A percentile compares a stretch with the other conserved stretches of the same genome.
Evolutionary conservation across 2,888 invertebrate species (phyloP).

Genomic region (Hololepta plana): DNA sequence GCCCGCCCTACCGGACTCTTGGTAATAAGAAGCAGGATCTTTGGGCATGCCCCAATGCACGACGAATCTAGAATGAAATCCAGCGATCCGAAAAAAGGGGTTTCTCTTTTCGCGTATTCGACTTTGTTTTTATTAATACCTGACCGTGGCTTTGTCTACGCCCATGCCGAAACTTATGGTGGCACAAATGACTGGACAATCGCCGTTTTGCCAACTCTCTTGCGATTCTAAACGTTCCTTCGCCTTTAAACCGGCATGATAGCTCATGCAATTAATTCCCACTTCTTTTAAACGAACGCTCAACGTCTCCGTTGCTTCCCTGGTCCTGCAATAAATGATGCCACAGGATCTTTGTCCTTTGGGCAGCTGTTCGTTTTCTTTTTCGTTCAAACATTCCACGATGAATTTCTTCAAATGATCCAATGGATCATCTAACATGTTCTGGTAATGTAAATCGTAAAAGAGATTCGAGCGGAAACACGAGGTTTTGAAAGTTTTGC

Average conservation of each 20-base stretch:
- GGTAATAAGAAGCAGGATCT: constrained; percentile 88
- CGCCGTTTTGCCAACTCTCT: constrained; percentile 82
- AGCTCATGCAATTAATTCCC: constrained; percentile 63
- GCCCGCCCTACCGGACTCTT: constrained; percentile 93
- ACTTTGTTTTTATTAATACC: constrained; percentile 28
- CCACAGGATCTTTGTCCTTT: constrained; percentile 43
- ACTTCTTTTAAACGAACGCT: constrained; percentile 54
- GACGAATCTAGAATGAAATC: constrained; percentile 50
- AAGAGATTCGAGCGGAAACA: constrained; percentile 85
- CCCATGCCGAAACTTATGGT: constrained; percentile 99
- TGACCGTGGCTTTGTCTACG: constrained; percentile 87
- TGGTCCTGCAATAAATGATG: constrained; percentile 88
- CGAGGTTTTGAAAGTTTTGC: constrained; percentile 52
- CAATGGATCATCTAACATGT: constrained; percentile 63
- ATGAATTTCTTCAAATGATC: constrained; percentile 64
- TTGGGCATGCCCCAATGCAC: constrained; percentile 94
- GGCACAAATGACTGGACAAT: constrained; percentile 79
- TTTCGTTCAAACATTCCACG: constrained; percentile 40
- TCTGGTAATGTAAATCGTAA: constrained; percentile 87
- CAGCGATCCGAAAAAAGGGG: not conserved
- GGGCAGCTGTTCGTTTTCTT: constrained; percentile 28
- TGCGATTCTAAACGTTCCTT: constrained; percentile 62
- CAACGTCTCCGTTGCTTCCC: constrained; percentile 77
- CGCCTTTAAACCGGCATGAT: constrained; percentile 75
- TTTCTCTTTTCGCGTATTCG: not conserved